These are phyloP conservation scores for Drosophila falleni DNA, from an alignment of 2,888 invertebrate genomes.

Conservation along the genomic window DNA sequence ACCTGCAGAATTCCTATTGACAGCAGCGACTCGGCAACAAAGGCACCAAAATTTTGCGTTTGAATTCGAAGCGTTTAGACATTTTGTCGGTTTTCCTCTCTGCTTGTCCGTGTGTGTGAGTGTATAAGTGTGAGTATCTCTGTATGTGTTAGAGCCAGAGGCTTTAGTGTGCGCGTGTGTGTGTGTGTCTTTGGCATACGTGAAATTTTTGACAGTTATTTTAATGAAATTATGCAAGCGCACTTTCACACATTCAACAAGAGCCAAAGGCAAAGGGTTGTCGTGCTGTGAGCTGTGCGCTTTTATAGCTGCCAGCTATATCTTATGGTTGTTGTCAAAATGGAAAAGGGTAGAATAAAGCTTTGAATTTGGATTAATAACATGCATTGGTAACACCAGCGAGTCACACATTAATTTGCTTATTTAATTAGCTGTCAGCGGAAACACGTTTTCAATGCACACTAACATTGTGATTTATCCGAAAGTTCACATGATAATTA, in stretches of 20 bases:
- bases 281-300: neutral
- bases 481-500: constrained; percentile 8
- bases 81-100: constrained; percentile 39
- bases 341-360: neutral
- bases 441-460: constrained; percentile 19
- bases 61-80: constrained; percentile 71
- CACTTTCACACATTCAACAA: constrained; percentile 72
- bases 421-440: constrained; percentile 67
- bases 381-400: constrained; percentile 54
- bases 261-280: constrained; percentile 19
- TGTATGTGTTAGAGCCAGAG: constrained; percentile 5
- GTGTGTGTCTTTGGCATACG: constrained; percentile 54
- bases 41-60: constrained; percentile 54
- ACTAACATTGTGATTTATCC: constrained; percentile 2
- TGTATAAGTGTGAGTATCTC: constrained; percentile 2
- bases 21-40: constrained; percentile 60
- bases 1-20: constrained; percentile 82
- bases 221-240: constrained; percentile 81
- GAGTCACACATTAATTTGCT: constrained; percentile 48
- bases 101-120: neutral
- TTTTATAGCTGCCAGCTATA: constrained; percentile 10
- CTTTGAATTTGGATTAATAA: constrained; percentile 67
- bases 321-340: constrained; percentile 12
- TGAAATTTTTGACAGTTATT: constrained; percentile 80
- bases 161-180: constrained; percentile 9